phyloP scores from a whole-genome alignment of 2,797 vertebrate species.

The Garrulus glandarius region DNA sequence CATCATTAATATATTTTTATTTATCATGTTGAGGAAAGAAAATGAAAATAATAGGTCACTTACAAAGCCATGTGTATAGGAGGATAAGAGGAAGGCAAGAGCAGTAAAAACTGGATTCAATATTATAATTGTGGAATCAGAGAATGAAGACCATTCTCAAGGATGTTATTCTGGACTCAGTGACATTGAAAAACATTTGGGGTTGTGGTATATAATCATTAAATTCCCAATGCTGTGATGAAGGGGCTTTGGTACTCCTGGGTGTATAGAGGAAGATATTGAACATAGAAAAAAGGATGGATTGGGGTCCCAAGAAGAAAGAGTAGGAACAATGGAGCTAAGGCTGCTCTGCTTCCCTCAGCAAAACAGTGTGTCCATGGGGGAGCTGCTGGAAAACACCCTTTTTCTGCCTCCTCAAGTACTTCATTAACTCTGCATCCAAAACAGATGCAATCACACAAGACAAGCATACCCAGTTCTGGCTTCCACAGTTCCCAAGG shows the following conservation, averaged over 20 bases:
- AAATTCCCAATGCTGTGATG: neutral
- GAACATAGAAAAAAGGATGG: neutral
- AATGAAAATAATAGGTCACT: neutral
- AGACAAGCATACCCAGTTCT: neutral
- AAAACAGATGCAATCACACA: neutral
- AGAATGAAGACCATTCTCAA: neutral
- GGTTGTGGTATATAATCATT: neutral
- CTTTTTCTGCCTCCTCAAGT: neutral
- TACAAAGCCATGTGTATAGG: neutral
- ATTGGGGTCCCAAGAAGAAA: neutral
- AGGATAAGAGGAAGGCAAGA: neutral
- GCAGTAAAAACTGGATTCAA: neutral
- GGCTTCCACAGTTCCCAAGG: neutral
- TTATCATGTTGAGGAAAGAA: neutral
- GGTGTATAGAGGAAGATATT: neutral
- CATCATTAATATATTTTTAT: neutral
- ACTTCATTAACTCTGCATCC: neutral
- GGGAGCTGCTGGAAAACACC: neutral
- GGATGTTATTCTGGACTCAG: neutral
- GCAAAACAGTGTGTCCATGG: rapidly evolving
- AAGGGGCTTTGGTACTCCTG: neutral
- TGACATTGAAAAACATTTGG: neutral
- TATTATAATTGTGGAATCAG: neutral
- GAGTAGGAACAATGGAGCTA: neutral
- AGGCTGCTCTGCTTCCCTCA: neutral